Percentiles rank a stretch among this genome's conserved stretches.
Conservation (phyloP, 2,888 invertebrate genomes). For the Aromia moschata region DNA sequence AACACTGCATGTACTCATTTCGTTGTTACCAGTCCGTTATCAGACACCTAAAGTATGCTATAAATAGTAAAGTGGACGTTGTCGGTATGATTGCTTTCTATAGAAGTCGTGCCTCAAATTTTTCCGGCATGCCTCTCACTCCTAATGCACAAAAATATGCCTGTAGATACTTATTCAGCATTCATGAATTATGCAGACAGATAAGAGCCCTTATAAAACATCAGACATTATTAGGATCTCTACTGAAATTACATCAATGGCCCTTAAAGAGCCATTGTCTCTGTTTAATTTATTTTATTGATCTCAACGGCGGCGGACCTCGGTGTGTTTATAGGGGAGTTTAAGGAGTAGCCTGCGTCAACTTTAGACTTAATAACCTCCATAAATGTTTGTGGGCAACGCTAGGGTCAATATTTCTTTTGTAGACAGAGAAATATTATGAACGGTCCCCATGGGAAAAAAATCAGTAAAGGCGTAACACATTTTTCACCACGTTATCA, state of each 20-base stretch:
- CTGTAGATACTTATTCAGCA: conserved; percentile 23
- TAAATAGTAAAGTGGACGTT: conserved; percentile 20
- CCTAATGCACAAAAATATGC: conserved; percentile 14
- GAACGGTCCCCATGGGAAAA: no score
- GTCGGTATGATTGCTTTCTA: conserved; percentile 31
- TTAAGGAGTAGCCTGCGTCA: neutral
- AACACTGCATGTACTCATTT: no score
- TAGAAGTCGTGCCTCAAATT: conserved; percentile 36
- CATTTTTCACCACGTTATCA: no score
- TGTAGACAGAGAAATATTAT: neutral
- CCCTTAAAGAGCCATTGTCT: conserved; percentile 7
- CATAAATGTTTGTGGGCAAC: neutral
- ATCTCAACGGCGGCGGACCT: conserved; percentile 7
- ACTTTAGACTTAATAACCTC: conserved; percentile 5
- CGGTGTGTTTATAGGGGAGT: neutral
- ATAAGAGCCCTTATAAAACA: conserved; percentile 30
- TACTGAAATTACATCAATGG: conserved; percentile 14
- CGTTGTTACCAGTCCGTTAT: no score
- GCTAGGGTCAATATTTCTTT: neutral
- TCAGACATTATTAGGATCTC: conserved; percentile 19
- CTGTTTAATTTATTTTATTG: conserved; percentile 15
- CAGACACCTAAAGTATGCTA: conserved; percentile 15
- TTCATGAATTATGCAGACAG: conserved; percentile 33
- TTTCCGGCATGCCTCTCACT: conserved; percentile 21
- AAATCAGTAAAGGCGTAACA: no score